phyloP scores from a whole-genome alignment of 2,888 invertebrate genomes.

The Osmoderma eremita region DNA sequence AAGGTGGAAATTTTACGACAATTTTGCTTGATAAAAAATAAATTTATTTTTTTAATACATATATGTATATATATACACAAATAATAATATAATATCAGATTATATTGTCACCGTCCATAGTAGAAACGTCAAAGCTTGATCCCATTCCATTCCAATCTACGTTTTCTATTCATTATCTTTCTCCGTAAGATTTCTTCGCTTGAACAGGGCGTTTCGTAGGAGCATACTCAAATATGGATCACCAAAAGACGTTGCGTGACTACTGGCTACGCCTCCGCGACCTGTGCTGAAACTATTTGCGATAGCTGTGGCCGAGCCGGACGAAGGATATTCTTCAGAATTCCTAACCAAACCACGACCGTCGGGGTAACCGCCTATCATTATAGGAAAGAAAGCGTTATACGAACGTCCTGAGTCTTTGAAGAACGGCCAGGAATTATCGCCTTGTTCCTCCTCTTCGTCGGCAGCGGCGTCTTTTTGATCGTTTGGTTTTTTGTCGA shows the following conservation, averaged over 20 bases:
- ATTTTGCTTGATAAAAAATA: constrained; percentile 36
- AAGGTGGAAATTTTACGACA: neutral
- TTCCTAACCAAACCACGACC: constrained; percentile 53
- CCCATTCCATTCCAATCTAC: constrained; percentile 8
- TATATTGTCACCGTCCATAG: constrained; percentile 18
- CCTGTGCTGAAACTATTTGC: constrained; percentile 80
- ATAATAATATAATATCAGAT: constrained; percentile 32
- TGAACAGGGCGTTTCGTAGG: constrained; percentile 52
- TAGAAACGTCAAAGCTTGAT: constrained; percentile 10
- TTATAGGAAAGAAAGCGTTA: constrained; percentile 75
- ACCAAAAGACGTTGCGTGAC: constrained; percentile 78
- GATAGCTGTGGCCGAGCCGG: constrained; percentile 74
- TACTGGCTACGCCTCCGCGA: constrained; percentile 76
- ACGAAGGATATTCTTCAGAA: constrained; percentile 60
- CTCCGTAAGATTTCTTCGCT: constrained; percentile 39
- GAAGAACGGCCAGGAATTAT: constrained; percentile 53
- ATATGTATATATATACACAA: constrained; percentile 9
- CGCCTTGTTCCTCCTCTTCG: constrained; percentile 66
- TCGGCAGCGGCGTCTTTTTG: constrained; percentile 56
- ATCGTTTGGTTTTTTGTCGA: neutral
- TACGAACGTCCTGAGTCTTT: constrained; percentile 61
- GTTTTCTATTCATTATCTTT: constrained; percentile 21
- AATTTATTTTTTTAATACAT: constrained; percentile 36
- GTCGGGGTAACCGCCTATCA: constrained; percentile 62
- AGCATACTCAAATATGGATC: constrained; percentile 66